Conservation (phyloP, 2,797 vertebrate species). For the Meda fulgida region DNA sequence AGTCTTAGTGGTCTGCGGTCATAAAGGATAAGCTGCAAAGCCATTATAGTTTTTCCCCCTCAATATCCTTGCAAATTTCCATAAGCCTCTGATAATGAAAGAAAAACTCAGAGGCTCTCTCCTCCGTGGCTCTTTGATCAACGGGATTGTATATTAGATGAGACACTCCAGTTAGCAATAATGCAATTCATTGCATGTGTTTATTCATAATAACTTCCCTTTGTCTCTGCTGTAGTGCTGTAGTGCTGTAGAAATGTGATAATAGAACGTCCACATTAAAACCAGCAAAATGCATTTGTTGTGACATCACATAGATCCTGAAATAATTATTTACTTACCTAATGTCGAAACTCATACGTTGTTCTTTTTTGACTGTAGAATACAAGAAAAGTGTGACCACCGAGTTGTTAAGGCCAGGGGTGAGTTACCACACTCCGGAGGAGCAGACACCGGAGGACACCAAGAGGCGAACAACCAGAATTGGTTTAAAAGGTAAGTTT, state of each 20-base stretch:
- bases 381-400: neutral
- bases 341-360: neutral
- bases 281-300: neutral
- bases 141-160: conserved; percentile 51
- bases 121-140: conserved; percentile 52
- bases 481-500: too few relatives aligned
- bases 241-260: conserved; percentile 37
- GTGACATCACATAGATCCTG: conserved; percentile 1
- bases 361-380: neutral
- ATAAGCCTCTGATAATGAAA: conserved; percentile 61
- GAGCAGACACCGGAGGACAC: too few relatives aligned
- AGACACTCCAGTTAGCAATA: conserved; percentile 52
- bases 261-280: conserved; percentile 8
- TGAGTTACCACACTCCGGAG: too few relatives aligned
- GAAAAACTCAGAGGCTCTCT: conserved; percentile 50
- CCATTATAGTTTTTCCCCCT: conserved; percentile 44
- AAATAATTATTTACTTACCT: neutral
- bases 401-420: too few relatives aligned
- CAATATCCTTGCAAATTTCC: conserved; percentile 54
- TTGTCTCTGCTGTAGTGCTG: conserved; percentile 40
- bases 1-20: conserved; percentile 22
- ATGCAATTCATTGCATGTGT: conserved; percentile 54
- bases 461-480: too few relatives aligned
- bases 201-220: conserved; percentile 54
- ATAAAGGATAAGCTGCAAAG: conserved; percentile 35